Percentiles rank a stretch among this genome's conserved stretches.
phyloP scores from a whole-genome alignment of 30 jellyfish, hydroid and myxozoan species.

The Mastigias papua region DNA sequence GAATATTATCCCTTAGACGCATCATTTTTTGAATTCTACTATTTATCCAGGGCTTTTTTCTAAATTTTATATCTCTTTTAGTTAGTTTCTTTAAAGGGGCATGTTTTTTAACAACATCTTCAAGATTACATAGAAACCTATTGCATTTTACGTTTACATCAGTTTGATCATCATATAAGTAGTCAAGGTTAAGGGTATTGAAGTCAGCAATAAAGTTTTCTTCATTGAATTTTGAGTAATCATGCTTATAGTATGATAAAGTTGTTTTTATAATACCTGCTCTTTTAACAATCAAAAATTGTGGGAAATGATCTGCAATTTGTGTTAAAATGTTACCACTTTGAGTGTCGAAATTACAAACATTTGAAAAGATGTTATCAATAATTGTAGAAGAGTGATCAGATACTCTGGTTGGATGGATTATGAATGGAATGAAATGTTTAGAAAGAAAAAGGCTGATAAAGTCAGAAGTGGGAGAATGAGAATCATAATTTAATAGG shows the following conservation, averaged over 20 bases:
- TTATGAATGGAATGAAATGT: conserved; percentile 49
- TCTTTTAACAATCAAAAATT: conserved; percentile 13
- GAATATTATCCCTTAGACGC: neutral
- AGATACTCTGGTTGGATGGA: conserved; percentile 70
- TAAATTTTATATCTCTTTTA: conserved; percentile 17
- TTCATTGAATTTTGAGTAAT: conserved; percentile 26
- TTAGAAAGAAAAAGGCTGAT: conserved; percentile 57
- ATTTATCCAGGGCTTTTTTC: conserved; percentile 53
- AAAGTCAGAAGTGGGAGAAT: conserved; percentile 25
- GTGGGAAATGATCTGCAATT: conserved; percentile 56
- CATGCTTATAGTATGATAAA: conserved; percentile 30
- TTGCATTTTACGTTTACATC: neutral
- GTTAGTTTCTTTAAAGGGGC: conserved; percentile 56
- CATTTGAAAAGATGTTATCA: conserved; percentile 69
- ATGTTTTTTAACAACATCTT: conserved; percentile 44
- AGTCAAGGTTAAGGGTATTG: conserved; percentile 22
- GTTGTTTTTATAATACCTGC: conserved; percentile 17
- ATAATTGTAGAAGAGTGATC: conserved; percentile 66
- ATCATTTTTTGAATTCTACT: conserved; percentile 56
- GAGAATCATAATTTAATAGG: neutral
- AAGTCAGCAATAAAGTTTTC: conserved; percentile 20
- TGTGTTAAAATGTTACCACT: conserved; percentile 60
- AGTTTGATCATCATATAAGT: neutral
- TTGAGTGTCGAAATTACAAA: conserved; percentile 43
- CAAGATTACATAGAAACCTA: conserved; percentile 43